These are phyloP conservation scores for Barbus barbus DNA, from an alignment of 2,113 vertebrate species.

Conservation along the genomic window DNA sequence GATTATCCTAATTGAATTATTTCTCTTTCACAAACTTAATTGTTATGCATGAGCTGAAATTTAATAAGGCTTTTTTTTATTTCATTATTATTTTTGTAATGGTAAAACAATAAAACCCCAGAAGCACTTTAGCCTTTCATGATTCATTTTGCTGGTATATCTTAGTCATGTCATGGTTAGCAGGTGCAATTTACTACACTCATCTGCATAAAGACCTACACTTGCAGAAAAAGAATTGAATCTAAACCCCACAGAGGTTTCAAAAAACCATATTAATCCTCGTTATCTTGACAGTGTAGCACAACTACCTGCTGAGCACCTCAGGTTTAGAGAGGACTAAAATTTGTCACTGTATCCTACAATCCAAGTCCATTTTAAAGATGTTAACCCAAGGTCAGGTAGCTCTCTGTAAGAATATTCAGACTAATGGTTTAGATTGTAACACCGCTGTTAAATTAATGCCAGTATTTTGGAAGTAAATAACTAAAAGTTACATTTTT, in stretches of 20 bases:
- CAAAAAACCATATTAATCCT: conserved; percentile 37
- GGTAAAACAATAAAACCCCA: background rate
- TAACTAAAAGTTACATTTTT: background rate
- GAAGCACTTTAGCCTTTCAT: background rate
- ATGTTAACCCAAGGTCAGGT: conserved; percentile 43
- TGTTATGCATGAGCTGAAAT: background rate
- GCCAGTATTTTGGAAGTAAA: background rate
- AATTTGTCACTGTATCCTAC: conserved; percentile 20
- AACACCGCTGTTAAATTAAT: background rate
- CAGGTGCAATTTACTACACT: conserved; percentile 22
- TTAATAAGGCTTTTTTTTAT: background rate
- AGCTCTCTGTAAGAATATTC: conserved; percentile 14
- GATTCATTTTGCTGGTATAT: background rate
- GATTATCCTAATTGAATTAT: background rate
- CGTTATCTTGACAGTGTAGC: conserved; percentile 30
- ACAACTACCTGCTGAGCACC: conserved; percentile 35
- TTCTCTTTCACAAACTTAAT: background rate
- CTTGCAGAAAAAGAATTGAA: background rate
- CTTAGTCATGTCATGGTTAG: background rate
- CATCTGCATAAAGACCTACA: background rate
- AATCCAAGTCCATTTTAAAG: conserved; percentile 24
- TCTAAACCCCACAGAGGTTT: background rate
- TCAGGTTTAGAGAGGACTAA: conserved; percentile 36
- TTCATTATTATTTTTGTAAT: background rate
- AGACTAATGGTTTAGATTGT: background rate